These are phyloP conservation scores for Phalacrocorax brasilianus DNA, from an alignment of 2,113 vertebrate genomes.

Conservation along the genomic window DNA sequence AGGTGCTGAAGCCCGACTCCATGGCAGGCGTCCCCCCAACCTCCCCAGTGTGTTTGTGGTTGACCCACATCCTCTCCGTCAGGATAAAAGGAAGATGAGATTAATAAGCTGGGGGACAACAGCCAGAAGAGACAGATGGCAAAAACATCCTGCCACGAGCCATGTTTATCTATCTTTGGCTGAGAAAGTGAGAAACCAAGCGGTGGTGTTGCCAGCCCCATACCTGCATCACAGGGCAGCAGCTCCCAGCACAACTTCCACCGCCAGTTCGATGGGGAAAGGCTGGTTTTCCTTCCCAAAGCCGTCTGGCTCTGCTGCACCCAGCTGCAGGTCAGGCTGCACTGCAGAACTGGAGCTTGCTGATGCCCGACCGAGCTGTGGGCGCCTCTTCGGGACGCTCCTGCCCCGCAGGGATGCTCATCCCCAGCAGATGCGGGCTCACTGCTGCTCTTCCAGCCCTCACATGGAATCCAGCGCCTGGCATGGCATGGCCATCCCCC, in stretches of 20 bases:
- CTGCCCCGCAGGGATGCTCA: background rate
- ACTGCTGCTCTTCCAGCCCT: background rate
- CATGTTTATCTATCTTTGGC: background rate
- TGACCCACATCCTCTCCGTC: background rate
- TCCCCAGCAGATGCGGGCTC: fast-evolving
- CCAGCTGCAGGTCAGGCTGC: fast-evolving
- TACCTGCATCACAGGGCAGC: background rate
- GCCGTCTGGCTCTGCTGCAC: background rate
- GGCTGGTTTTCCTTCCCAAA: background rate
- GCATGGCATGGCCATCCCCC: fast-evolving
- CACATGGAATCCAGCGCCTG: fast-evolving
- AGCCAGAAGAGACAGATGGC: background rate
- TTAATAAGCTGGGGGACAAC: background rate
- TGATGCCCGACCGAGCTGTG: fast-evolving
- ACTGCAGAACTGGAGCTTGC: fast-evolving
- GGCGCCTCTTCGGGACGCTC: background rate
- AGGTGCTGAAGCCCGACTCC: background rate
- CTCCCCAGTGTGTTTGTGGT: background rate
- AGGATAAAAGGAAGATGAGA: background rate
- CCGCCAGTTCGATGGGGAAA: fast-evolving
- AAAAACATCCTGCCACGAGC: background rate
- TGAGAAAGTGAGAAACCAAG: background rate
- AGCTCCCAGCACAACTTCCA: background rate
- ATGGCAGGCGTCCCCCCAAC: fast-evolving
- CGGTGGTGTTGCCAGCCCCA: background rate